Evolutionary conservation across 1,140 invertebrate species (phyloP).

Genomic region (Eurosta solidaginis): DNA sequence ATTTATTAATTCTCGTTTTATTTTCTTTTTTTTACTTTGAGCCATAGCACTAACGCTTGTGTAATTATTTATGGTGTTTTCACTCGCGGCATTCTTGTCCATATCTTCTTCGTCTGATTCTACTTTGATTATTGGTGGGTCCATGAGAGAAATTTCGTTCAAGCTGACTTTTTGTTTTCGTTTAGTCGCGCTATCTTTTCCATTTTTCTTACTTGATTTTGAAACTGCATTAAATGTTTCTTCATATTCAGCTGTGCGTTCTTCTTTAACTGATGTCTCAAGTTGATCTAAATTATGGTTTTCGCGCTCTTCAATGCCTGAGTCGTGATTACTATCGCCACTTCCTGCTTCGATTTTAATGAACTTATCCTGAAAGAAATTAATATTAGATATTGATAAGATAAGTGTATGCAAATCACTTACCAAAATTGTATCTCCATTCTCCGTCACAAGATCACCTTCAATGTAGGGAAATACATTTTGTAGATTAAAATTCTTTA

Average conservation of each 20-base stretch:
- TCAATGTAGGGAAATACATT: constrained; percentile 55
- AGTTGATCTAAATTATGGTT: constrained; percentile 44
- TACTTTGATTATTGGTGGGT: background rate
- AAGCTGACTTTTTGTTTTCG: background rate
- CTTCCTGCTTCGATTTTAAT: constrained; percentile 17
- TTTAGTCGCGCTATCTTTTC: background rate
- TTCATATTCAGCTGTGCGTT: constrained; percentile 15
- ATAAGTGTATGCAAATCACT: background rate
- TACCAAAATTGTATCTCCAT: constrained; percentile 16
- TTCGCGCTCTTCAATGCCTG: constrained; percentile 17
- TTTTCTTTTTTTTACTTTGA: background rate
- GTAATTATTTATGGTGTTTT: no score
- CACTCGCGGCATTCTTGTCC: background rate
- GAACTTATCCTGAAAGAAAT: constrained; percentile 20
- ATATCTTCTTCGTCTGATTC: background rate
- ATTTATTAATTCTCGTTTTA: background rate
- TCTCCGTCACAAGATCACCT: constrained; percentile 45
- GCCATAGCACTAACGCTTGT: background rate
- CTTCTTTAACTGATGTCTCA: constrained; percentile 40
- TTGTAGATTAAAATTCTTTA: constrained; percentile 52
- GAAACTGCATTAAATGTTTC: background rate
- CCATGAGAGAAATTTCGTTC: background rate
- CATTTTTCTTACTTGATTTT: background rate
- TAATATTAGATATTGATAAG: background rate
- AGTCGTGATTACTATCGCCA: constrained; percentile 12